Conservation (phyloP, 2,113 vertebrate genomes). For the Eidolon helvum region DNA sequence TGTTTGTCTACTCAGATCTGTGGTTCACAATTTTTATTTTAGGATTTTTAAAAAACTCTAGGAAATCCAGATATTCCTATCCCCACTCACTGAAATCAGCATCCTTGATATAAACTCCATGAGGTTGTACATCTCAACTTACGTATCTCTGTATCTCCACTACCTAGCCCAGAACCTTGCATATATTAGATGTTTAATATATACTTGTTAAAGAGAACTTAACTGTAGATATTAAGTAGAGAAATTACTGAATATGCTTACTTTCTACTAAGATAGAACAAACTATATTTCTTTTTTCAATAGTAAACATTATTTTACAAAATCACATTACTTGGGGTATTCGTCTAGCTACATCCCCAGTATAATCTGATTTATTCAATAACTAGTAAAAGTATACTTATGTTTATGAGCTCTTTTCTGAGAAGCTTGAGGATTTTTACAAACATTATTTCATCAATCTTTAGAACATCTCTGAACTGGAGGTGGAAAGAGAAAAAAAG, state of each 20-base stretch:
- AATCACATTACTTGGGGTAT: background rate
- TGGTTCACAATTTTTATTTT: background rate
- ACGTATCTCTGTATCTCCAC: background rate
- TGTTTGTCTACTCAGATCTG: background rate
- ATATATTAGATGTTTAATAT: background rate
- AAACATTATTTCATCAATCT: conserved; percentile 42
- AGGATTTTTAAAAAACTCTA: background rate
- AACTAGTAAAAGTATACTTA: background rate
- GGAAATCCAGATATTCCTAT: background rate
- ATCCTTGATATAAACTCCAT: background rate
- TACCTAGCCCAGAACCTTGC: background rate
- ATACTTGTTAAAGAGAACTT: background rate
- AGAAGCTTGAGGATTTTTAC: conserved; percentile 25
- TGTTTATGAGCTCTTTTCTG: background rate
- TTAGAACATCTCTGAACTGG: background rate
- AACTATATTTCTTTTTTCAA: conserved; percentile 18
- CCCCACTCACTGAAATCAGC: background rate
- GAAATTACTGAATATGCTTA: background rate
- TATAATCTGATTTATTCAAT: conserved; percentile 2
- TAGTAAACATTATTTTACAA: conserved; percentile 26
- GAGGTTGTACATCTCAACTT: background rate
- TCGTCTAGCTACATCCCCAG: background rate
- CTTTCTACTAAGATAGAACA: background rate
- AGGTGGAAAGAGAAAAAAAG: background rate
- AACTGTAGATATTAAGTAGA: background rate